Evolutionary conservation across 2,888 invertebrate species (phyloP).

Genomic region (Serripes groenlandicus): DNA sequence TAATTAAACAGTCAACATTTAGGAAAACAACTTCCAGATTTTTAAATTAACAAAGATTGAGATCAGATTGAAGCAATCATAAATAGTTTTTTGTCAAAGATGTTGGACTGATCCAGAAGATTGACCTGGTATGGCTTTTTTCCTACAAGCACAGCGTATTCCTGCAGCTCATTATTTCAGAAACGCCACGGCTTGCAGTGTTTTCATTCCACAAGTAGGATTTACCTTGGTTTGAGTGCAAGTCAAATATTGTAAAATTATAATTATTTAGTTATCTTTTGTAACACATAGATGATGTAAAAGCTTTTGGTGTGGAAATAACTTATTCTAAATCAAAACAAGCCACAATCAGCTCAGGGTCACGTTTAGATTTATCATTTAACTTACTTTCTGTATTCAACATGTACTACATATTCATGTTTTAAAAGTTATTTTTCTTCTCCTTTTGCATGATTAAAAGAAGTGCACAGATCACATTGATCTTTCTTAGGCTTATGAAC

Average conservation of each 20-base stretch:
- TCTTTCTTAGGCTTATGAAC: no score
- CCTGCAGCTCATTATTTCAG: not conserved
- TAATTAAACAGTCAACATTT: no score
- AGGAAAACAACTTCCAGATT: no score
- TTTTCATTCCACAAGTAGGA: not conserved
- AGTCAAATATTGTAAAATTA: not conserved
- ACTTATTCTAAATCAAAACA: slow-evolving; percentile 53
- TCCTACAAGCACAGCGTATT: not conserved
- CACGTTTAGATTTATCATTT: no score
- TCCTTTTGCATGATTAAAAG: no score
- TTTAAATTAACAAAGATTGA: no score
- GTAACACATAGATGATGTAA: slow-evolving; percentile 23
- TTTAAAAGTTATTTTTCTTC: no score
- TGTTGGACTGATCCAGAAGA: not conserved
- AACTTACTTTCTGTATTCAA: no score
- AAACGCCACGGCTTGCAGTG: not conserved
- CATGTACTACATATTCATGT: no score
- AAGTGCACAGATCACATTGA: no score
- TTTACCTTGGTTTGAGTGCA: not conserved
- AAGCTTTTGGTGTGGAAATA: slow-evolving; percentile 32
- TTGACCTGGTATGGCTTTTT: not conserved
- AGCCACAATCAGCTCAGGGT: no score
- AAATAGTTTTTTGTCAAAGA: slow-evolving; percentile 1
- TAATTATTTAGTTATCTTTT: not conserved
- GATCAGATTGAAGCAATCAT: no score